Evolutionary conservation across 2,797 vertebrate species (phyloP).

Genomic region (Hydrocynus forskahlii): DNA sequence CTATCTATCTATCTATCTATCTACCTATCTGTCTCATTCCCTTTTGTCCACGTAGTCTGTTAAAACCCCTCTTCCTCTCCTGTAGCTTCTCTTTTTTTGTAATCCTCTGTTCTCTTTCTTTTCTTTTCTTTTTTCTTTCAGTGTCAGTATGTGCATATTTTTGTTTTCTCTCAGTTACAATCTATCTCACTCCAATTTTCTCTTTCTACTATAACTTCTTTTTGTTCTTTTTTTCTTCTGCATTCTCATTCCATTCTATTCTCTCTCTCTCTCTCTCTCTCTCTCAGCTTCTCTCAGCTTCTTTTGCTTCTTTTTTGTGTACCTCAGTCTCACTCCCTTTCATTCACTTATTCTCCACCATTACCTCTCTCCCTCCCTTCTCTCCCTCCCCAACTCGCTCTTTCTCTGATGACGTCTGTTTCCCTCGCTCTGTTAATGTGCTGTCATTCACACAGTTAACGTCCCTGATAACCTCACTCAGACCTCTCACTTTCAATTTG

Average conservation of each 20-base stretch:
- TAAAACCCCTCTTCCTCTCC: neutral
- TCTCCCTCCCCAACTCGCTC: neutral
- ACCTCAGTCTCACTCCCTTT: slow-evolving; percentile 22
- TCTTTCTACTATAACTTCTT: neutral
- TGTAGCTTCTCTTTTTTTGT: too few species aligned
- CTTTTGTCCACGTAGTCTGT: too few species aligned
- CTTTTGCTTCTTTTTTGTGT: neutral
- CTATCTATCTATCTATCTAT: too few species aligned
- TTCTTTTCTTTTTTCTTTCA: neutral
- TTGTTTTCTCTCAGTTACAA: too few species aligned
- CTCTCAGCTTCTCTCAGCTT: neutral
- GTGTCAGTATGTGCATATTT: neutral
- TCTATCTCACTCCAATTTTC: neutral
- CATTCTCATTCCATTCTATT: slow-evolving; percentile 24
- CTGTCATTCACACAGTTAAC: slow-evolving; percentile 67
- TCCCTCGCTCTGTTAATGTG: slow-evolving; percentile 60
- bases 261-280: neutral
- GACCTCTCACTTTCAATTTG: slow-evolving; percentile 56
- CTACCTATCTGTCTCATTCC: too few species aligned
- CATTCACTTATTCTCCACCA: slow-evolving; percentile 3
- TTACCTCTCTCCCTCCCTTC: neutral
- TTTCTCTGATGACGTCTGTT: slow-evolving; percentile 65
- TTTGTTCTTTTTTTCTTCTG: neutral
- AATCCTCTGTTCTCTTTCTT: neutral
- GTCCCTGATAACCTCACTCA: slow-evolving; percentile 68